These are phyloP conservation scores for Clarias batrachus DNA, from an alignment of 2,113 vertebrate genomes.

Conservation along the genomic window DNA sequence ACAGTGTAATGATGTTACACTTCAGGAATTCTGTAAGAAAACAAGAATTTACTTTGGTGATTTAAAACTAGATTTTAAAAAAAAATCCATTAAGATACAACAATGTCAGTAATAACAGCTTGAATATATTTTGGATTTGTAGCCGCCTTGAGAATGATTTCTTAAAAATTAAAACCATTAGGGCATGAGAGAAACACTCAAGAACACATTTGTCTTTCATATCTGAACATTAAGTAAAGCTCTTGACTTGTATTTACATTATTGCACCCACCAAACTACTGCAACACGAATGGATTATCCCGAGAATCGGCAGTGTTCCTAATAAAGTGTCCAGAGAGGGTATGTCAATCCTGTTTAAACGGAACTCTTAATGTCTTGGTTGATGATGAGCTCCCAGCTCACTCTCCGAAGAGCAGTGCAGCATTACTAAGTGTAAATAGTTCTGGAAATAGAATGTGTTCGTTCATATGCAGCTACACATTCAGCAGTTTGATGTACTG, in stretches of 20 bases:
- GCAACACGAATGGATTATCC: neutral
- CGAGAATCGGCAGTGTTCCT: neutral
- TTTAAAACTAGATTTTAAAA: neutral
- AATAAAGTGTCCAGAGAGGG: neutral
- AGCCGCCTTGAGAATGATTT: neutral
- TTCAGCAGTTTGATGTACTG: neutral
- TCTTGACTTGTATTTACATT: neutral
- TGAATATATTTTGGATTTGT: no score
- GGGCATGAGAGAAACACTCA: neutral
- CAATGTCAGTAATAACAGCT: neutral
- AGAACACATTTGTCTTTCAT: neutral
- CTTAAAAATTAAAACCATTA: neutral
- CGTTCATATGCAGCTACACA: neutral
- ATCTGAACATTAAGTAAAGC: neutral
- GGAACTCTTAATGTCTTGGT: neutral
- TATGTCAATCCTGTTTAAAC: neutral
- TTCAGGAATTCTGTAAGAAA: neutral
- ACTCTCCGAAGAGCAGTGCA: neutral
- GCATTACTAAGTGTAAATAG: neutral
- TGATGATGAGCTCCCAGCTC: conserved; percentile 3
- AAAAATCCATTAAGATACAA: neutral
- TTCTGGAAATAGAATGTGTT: neutral
- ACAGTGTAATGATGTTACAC: neutral
- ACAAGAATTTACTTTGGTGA: neutral
- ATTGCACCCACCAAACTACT: neutral